Conservation (phyloP, 1,140 invertebrate genomes). For the Carposina sasakii region DNA sequence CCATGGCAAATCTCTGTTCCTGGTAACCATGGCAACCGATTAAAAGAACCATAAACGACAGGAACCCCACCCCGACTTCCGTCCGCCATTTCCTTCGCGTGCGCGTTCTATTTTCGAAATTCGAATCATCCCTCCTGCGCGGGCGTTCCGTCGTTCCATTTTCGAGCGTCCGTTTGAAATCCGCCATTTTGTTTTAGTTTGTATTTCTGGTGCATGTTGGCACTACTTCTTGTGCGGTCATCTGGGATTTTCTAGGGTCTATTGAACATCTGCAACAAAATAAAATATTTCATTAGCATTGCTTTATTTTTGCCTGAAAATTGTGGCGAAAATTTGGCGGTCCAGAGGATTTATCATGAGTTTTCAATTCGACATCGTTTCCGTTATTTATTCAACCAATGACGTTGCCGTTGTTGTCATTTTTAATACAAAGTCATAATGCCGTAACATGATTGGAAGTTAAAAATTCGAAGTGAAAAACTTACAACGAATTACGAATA, state of each 20-base stretch:
- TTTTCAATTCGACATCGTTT: too few relatives aligned
- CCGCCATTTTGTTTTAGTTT: slow-evolving; percentile 45
- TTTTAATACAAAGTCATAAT: too few relatives aligned
- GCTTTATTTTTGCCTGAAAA: too few relatives aligned
- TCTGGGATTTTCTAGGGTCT: slow-evolving; percentile 10
- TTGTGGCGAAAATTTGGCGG: too few relatives aligned
- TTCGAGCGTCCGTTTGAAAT: slow-evolving; percentile 31
- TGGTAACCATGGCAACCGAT: slow-evolving; percentile 53
- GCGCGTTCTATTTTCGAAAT: slow-evolving; percentile 45
- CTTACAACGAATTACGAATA: too few relatives aligned
- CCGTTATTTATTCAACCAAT: too few relatives aligned
- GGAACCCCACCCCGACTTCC: slow-evolving; percentile 42
- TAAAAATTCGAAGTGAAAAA: too few relatives aligned
- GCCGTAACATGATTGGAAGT: too few relatives aligned
- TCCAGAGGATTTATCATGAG: too few relatives aligned
- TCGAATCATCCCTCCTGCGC: slow-evolving; percentile 39
- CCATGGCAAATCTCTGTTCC: slow-evolving; percentile 63
- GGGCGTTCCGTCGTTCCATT: slow-evolving; percentile 28
- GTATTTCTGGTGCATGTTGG: slow-evolving; percentile 44
- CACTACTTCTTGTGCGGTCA: slow-evolving; percentile 32
- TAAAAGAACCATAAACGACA: slow-evolving; percentile 29
- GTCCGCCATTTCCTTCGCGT: slow-evolving; percentile 37
- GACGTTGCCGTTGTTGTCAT: too few relatives aligned
- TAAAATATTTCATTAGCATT: slow-evolving; percentile 13
- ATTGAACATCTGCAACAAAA: slow-evolving; percentile 41